Evolutionary conservation across 2,888 invertebrate species (phyloP), one percentile per base, ranked within the genome.

Genomic region (Eilema sororculum): DNA sequence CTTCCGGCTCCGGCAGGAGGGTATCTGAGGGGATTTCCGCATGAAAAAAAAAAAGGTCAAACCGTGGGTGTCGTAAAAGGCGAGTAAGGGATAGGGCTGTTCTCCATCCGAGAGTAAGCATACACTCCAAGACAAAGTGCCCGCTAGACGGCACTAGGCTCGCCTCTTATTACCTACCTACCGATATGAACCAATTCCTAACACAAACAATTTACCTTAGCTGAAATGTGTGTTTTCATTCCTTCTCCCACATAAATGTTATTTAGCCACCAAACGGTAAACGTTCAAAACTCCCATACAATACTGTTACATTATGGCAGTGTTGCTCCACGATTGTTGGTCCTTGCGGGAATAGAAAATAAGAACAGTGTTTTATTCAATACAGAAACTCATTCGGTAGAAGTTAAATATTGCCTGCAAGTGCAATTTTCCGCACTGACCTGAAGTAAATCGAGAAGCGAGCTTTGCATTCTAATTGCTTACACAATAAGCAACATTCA

Each of bases 391-490:
- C 60, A n/a, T 77, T 64, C 62, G 24, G 59, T 65, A 22, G 60
- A 65, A 65, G 41, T 20, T 37, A 72, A 73, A 74, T 71, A 74
- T 79, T 76, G 73, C 77, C 84, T 76, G 72, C 66, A 71, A 82
- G 80, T 84, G 83, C 83, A 82, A 84, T 87, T 87, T 82, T 78
- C 84, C 60, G 67, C 74, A 69, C 69, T 79, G 81, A 83, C 74
- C 81, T 76, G 77, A 85, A 84, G 79, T 81, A 80, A 84, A 84
- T 84, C 79, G 79, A 81, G 74, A 65, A 79, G 78, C 82, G 68
- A 77, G 82, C 85, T 83, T 84, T 89, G 88, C 86, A 88, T 87
- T 87, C 84, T 87, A 89, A 89, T 87, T 85, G 86, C 82, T 75
- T 70, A 75, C 72, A 82, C 77, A 84, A 87, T 82, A 79, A 83